These are phyloP conservation scores for Bedellia somnulentella DNA, from an alignment of 2,888 invertebrate species.

Conservation along the genomic window DNA sequence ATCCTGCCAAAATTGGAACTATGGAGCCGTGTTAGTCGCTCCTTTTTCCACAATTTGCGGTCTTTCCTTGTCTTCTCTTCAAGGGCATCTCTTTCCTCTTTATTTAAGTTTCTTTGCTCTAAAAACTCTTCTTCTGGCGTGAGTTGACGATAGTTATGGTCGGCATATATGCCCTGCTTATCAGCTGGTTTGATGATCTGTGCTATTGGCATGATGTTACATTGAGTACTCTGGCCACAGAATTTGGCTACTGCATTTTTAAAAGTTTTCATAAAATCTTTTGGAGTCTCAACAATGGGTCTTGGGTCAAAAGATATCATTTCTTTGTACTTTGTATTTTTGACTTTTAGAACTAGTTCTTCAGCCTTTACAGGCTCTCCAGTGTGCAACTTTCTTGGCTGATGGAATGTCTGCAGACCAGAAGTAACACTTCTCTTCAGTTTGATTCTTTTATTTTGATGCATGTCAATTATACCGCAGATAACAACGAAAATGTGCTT, in stretches of 20 bases:
- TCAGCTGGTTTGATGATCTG: no score
- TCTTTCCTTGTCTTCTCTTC: no score
- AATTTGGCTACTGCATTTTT: not conserved
- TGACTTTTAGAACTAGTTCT: not conserved
- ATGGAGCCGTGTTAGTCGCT: no score
- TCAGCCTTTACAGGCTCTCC: not conserved
- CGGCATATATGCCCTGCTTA: no score
- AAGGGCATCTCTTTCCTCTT: no score
- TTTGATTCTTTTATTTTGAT: not conserved
- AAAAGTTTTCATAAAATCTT: not conserved
- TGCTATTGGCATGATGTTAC: no score
- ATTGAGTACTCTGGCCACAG: not conserved
- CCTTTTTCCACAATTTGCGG: no score
- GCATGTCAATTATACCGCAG: not conserved
- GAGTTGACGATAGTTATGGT: no score
- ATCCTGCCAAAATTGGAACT: no score
- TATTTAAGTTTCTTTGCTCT: no score
- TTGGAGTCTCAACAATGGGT: not conserved
- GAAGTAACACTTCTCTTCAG: not conserved
- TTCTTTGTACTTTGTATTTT: not conserved
- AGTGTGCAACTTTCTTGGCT: not conserved
- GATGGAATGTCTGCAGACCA: conserved; percentile 1
- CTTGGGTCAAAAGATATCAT: conserved; percentile 1
- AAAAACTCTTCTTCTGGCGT: no score
- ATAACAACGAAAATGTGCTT: conserved; percentile 1